These are phyloP conservation scores for Tuta absoluta DNA, from an alignment of 2,888 invertebrate genomes.

Conservation along the genomic window DNA sequence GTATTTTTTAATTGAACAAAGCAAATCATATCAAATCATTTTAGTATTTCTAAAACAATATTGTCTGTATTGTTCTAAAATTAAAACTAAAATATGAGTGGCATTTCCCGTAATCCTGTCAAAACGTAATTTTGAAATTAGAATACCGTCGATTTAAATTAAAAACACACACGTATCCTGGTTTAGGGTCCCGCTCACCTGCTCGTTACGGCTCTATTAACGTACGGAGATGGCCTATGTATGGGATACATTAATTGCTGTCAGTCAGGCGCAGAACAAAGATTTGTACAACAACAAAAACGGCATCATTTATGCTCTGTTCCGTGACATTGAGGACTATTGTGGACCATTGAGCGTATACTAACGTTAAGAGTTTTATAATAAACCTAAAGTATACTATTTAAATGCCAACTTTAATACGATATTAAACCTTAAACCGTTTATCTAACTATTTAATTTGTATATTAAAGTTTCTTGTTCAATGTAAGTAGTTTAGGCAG, in stretches of 20 bases:
- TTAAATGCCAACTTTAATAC: too few relatives aligned
- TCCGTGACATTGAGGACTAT: too few relatives aligned
- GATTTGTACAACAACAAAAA: conserved; percentile 27
- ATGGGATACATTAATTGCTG: conserved; percentile 77
- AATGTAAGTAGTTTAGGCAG: too few relatives aligned
- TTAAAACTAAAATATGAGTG: neutral
- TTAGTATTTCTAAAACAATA: neutral
- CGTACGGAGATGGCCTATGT: conserved; percentile 71
- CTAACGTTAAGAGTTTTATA: too few relatives aligned
- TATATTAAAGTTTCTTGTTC: too few relatives aligned
- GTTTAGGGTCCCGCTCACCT: conserved; percentile 24
- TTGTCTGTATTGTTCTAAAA: neutral
- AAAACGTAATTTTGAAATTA: conserved; percentile 13
- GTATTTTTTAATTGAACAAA: too few relatives aligned
- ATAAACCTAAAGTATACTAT: too few relatives aligned
- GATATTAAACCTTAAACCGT: too few relatives aligned
- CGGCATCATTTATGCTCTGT: too few relatives aligned
- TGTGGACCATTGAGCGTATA: too few relatives aligned
- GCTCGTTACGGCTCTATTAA: conserved; percentile 47
- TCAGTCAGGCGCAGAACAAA: conserved; percentile 69
- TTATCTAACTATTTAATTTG: too few relatives aligned
- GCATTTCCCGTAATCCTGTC: conserved; percentile 4
- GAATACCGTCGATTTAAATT: conserved; percentile 16
- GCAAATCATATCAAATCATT: too few relatives aligned
- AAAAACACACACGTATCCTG: conserved; percentile 13